phyloP scores from a whole-genome alignment of 1,140 invertebrate species.

The Dolichoris vasculosae region DNA sequence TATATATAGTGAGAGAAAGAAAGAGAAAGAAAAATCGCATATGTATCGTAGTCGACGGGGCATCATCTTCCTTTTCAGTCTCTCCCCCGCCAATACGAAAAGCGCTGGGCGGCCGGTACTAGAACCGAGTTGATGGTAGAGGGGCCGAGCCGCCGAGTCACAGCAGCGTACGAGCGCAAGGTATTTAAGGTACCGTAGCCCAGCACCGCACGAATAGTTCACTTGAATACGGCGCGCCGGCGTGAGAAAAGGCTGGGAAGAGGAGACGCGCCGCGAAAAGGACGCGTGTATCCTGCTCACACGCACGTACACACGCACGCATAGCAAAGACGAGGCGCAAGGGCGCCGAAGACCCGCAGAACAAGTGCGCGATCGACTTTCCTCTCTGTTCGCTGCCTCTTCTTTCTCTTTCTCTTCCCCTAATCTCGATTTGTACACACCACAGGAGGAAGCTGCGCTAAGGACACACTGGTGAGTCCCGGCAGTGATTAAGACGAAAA shows the following conservation, averaged over 20 bases:
- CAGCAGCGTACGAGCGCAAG: conserved; percentile 62
- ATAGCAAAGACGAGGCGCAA: not conserved
- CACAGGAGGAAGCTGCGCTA: not conserved
- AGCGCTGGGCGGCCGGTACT: conserved; percentile 66
- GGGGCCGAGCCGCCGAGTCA: conserved; percentile 56
- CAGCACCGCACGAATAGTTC: conserved; percentile 74
- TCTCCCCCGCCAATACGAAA: conserved; percentile 71
- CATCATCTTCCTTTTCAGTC: conserved; percentile 50
- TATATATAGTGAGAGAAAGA: conserved; percentile 23
- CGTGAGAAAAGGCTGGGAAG: conserved; percentile 54
- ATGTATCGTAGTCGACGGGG: conserved; percentile 55
- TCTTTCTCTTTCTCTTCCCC: not conserved
- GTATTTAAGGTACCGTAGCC: conserved; percentile 75
- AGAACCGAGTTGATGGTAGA: conserved; percentile 58
- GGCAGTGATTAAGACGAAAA: not conserved
- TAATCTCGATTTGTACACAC: not conserved
- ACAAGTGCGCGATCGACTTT: not conserved
- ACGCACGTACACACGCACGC: not conserved
- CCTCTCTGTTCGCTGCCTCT: not conserved
- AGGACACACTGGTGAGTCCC: not conserved
- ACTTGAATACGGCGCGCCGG: conserved; percentile 73
- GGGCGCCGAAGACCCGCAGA: not conserved
- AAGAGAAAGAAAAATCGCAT: not conserved
- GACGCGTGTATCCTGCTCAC: conserved; percentile 33
- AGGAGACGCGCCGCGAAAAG: conserved; percentile 43